phyloP scores from a whole-genome alignment of 2,797 vertebrate genomes.

The Molothrus ater region DNA sequence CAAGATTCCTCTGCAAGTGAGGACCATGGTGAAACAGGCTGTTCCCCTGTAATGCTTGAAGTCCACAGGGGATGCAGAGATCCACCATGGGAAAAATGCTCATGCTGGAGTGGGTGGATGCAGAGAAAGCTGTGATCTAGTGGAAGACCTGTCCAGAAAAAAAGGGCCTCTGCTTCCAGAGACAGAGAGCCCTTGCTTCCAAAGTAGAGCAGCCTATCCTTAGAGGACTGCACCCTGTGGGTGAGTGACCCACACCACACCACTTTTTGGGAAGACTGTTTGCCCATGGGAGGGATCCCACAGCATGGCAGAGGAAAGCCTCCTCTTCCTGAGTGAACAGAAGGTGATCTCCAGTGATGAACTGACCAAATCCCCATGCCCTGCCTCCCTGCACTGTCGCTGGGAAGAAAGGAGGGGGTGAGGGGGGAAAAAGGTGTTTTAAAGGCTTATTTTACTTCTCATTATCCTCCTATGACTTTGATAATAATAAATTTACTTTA shows the following conservation, averaged over 20 bases:
- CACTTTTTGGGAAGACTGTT: background rate
- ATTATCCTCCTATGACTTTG: background rate
- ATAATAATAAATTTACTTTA: background rate
- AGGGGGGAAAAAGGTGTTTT: background rate
- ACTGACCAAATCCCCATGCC: background rate
- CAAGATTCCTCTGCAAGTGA: too few species aligned
- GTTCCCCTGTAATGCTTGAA: too few species aligned
- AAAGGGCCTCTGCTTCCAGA: background rate
- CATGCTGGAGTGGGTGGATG: background rate
- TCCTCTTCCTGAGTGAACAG: background rate
- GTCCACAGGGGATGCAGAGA: background rate
- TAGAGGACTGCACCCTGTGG: background rate
- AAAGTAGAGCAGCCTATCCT: background rate
- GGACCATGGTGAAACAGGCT: too few species aligned
- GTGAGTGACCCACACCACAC: background rate
- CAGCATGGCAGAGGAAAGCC: fast-evolving
- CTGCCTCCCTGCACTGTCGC: background rate
- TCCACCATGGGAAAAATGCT: background rate
- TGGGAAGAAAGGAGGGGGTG: background rate
- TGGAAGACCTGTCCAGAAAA: too few species aligned
- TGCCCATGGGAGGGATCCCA: background rate
- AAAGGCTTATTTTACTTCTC: background rate
- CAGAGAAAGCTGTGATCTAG: background rate
- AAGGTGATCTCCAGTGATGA: background rate
- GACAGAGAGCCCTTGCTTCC: background rate